phyloP scores from a whole-genome alignment of 1,140 invertebrate species.

The Lerema accius region DNA sequence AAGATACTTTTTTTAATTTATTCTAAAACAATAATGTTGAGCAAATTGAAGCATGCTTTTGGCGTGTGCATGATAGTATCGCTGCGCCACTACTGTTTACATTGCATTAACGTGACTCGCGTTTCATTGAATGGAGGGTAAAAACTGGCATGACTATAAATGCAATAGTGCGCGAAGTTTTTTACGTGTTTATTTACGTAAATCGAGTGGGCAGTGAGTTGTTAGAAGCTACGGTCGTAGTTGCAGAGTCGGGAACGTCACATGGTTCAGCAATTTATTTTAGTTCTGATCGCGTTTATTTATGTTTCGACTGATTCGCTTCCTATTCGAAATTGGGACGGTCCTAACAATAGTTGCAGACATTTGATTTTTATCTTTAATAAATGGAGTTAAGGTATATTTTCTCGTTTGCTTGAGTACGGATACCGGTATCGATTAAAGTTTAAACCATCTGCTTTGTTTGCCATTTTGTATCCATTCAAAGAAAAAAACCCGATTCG shows the following conservation, averaged over 20 bases:
- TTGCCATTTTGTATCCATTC: conserved; percentile 1
- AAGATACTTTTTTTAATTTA: too few species aligned
- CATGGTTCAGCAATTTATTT: too few species aligned
- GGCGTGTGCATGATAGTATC: conserved; percentile 13
- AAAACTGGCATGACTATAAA: conserved; percentile 15
- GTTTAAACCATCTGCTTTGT: neutral
- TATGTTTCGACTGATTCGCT: neutral
- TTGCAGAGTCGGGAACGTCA: neutral
- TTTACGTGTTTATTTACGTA: conserved; percentile 23
- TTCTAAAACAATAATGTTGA: neutral
- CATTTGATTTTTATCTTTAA: conserved; percentile 1
- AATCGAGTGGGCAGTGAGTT: neutral
- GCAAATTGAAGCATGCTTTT: neutral
- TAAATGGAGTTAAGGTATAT: neutral
- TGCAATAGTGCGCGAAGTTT: conserved; percentile 21
- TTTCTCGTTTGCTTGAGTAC: neutral
- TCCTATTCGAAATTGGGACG: neutral
- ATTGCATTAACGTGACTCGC: conserved; percentile 8
- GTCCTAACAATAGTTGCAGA: neutral
- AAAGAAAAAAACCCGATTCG: neutral
- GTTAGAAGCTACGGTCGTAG: neutral
- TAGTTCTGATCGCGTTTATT: too few species aligned
- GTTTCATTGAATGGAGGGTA: conserved; percentile 19
- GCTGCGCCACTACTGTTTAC: conserved; percentile 12
- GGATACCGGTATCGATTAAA: neutral